Percentiles rank a stretch among this genome's conserved stretches.
phyloP scores from a whole-genome alignment of 2,888 invertebrate species.

The Euzophera pinguis region DNA sequence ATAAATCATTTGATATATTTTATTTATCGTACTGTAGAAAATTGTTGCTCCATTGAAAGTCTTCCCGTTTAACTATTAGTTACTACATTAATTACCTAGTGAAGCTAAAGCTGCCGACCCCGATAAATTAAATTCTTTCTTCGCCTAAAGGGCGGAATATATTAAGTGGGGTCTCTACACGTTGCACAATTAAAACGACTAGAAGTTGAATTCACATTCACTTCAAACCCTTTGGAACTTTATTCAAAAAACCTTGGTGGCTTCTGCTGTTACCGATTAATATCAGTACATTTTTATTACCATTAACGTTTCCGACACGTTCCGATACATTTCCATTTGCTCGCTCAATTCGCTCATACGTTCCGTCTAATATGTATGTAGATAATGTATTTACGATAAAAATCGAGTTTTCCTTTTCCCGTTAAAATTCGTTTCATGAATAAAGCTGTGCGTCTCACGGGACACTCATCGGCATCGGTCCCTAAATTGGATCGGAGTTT shows the following conservation, averaged over 20 bases:
- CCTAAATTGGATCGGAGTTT: constrained; percentile 67
- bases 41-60: no score
- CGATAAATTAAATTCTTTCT: no score
- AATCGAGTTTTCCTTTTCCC: constrained; percentile 47
- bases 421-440: constrained; percentile 63
- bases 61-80: no score
- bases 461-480: constrained; percentile 60
- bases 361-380: constrained; percentile 21
- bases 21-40: no score
- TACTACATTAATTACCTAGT: no score
- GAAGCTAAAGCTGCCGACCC: no score
- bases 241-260: no score
- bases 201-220: no score
- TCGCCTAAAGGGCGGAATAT: background rate
- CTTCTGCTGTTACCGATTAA: background rate
- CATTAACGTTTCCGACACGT: constrained; percentile 1
- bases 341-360: constrained; percentile 11
- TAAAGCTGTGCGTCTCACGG: constrained; percentile 55
- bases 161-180: no score
- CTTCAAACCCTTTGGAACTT: no score
- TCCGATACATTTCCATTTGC: constrained; percentile 9
- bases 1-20: no score
- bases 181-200: no score
- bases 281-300: background rate
- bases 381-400: constrained; percentile 35